Evolutionary conservation across 2,113 vertebrate genomes (phyloP).

Genomic region (Oncorhynchus mykiss): DNA sequence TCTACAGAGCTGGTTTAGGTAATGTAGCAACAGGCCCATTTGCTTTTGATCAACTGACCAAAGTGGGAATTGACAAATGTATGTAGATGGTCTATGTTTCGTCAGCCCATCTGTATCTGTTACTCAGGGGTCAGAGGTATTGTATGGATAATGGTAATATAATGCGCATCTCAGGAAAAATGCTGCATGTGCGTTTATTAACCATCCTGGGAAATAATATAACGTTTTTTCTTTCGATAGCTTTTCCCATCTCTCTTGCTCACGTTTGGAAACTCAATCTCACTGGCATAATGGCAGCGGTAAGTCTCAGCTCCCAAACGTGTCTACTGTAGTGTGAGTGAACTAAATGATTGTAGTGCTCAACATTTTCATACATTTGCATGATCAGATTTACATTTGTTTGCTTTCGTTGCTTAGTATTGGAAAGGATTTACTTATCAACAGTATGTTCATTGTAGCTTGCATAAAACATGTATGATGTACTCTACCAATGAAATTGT

Average conservation of each 20-base stretch:
- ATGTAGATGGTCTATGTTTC: neutral
- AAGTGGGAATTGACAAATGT: neutral
- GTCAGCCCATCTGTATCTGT: neutral
- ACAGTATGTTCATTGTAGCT: neutral
- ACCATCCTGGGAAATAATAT: neutral
- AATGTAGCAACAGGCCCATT: neutral
- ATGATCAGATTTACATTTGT: neutral
- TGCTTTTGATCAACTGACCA: neutral
- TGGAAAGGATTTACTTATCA: no score
- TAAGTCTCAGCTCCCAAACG: slow-evolving; percentile 53
- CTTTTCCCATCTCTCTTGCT: slow-evolving; percentile 26
- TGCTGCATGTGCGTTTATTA: neutral
- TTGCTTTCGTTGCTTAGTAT: no score
- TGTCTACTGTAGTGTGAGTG: neutral
- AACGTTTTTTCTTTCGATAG: slow-evolving; percentile 36
- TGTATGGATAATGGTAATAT: neutral
- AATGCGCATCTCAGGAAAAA: neutral
- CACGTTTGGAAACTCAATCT: slow-evolving; percentile 29
- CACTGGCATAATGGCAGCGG: slow-evolving; percentile 71
- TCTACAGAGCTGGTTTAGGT: neutral
- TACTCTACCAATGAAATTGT: no score
- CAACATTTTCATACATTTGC: slow-evolving; percentile 4
- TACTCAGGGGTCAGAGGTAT: neutral
- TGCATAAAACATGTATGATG: neutral
- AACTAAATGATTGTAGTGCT: neutral